Conservation (phyloP, 2,797 vertebrate genomes). For the Remorina albescens region DNA sequence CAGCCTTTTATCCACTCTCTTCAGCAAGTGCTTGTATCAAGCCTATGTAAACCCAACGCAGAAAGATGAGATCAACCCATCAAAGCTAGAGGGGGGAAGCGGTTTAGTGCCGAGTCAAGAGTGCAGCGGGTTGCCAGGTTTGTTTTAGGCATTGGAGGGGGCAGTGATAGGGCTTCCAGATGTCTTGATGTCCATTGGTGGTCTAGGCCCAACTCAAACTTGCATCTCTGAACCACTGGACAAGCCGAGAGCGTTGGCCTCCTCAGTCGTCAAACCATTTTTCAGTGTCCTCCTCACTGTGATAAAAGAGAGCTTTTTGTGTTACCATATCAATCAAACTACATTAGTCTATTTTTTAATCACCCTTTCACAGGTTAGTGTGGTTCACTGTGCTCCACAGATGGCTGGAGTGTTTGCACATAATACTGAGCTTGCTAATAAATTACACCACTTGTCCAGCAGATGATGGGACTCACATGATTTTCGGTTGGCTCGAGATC, state of each 20-base stretch:
- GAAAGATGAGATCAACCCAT: slow-evolving; percentile 69
- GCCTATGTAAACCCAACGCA: slow-evolving; percentile 58
- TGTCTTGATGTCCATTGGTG: slow-evolving; percentile 36
- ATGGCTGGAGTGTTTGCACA: not conserved
- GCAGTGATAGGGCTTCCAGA: slow-evolving; percentile 68
- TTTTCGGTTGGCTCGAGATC: slow-evolving; percentile 95
- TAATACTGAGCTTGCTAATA: not conserved
- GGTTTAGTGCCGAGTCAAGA: slow-evolving; percentile 33
- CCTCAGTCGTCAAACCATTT: slow-evolving; percentile 93
- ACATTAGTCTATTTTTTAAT: not conserved
- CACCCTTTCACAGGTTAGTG: too few relatives aligned
- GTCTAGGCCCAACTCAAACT: slow-evolving; percentile 84
- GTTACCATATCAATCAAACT: not conserved
- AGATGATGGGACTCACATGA: slow-evolving; percentile 87
- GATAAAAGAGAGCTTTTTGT: not conserved
- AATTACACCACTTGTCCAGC: not conserved
- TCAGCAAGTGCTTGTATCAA: slow-evolving; percentile 50
- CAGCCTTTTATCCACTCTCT: slow-evolving; percentile 48
- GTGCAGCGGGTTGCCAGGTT: slow-evolving; percentile 54
- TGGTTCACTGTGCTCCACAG: too few relatives aligned
- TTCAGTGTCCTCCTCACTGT: slow-evolving; percentile 96
- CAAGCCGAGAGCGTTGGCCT: slow-evolving; percentile 94
- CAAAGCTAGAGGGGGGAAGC: slow-evolving; percentile 33
- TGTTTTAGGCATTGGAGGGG: slow-evolving; percentile 55
- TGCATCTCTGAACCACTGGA: slow-evolving; percentile 94